Evolutionary conservation across 1,140 invertebrate species (phyloP), one percentile per base, ranked within the genome.

Genomic region (Pseudomyrmex flavicornis): DNA sequence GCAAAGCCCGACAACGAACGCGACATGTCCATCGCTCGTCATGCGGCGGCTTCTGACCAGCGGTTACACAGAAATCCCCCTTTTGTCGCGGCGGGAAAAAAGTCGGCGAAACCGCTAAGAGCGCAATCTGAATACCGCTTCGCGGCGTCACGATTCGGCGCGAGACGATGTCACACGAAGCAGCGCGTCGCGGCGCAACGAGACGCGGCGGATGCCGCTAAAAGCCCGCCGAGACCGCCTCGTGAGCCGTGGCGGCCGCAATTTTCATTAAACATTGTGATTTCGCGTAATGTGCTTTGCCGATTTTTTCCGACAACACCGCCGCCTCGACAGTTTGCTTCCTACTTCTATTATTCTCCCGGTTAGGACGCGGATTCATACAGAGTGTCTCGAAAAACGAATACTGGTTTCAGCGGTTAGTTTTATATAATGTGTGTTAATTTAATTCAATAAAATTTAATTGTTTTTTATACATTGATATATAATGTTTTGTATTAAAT

Each of bases 71-170:
- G 90, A 90, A 90, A 91, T 92, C 79, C 62, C 89, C 88, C 77
- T 85, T 92, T 93, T 93, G 91, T 92, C 91, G 89, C 89, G 85
- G 89, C 65, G 84, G 68, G 90, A 93, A 93, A 94, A 93, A 91
- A 90, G 79, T 94, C 90, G 89, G 83, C 90, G 80, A 94, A 94
- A 94, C 94, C 94, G 94, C 93, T 94, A 94, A 94, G 92, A 94
- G 94, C 87, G 93, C 93, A 94, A 94, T 94, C 93, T 93, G 92
- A 94, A 94, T 94, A 94, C 94, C 93, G 94, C 93, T 94, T 92
- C 65, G 91, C 91, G 86, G 91, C 91, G 93, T 94, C 94, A 94
- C 94, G 93, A 94, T 94, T 91, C 86, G 87, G 82, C 75, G 74
- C 73, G 63, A 88, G 91, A 70, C 89, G 12, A 66, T 85, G 90